Base-by-base conservation (phyloP, 2,113 vertebrate species). In the Coreoperca whiteheadi region DNA sequence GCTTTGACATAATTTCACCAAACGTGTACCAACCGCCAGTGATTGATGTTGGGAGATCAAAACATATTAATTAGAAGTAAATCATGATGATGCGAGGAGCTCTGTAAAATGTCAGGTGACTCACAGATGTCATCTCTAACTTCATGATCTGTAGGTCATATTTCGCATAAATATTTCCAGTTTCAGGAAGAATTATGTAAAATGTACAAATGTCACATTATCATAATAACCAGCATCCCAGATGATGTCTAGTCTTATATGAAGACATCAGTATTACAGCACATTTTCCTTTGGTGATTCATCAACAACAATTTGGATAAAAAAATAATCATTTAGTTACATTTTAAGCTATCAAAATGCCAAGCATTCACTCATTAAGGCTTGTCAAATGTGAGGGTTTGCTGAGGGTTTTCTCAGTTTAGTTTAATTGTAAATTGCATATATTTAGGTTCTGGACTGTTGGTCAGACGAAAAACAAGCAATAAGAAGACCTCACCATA, bases 41-140 rank as follows among this genome's bases (percentile, higher is more conserved):
- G 80, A 57, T n/a, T 80, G 66, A 57, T 59, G 34, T 20, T 10
- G 32, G 1, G 15, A 70, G 72, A 66, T 74, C 23, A 66, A 69
- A 61, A 61, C n/a, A 43, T 74, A 73, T 79, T 74, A 64, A 83
- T 81, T 77, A 54, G 41, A 30, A 12, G 15, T n/a, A 18, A 61
- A 20, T 74, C 56, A 8, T 25, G 18, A 63, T 56, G 56, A 85
- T 32, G 39, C 71, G 60, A 25, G 53, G 34, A 56, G 37, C 25
- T 59, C 46, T 71, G 43, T 43, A 41, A 68, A 75, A 85, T 83
- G 81, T 73, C 81, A 87, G 60, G 63, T 79, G 21, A 43, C 63
- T 77, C 79, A 50, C 20, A 84, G 56, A 21, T 50, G 16, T 75
- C 4, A 0, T 67, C 15, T 79, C 46, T 53, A 41, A 69, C 57